A percentile compares a stretch with the other conserved stretches of the same genome.
Evolutionary conservation across 1,140 invertebrate species (phyloP).

Genomic region (Drosophila pachea): DNA sequence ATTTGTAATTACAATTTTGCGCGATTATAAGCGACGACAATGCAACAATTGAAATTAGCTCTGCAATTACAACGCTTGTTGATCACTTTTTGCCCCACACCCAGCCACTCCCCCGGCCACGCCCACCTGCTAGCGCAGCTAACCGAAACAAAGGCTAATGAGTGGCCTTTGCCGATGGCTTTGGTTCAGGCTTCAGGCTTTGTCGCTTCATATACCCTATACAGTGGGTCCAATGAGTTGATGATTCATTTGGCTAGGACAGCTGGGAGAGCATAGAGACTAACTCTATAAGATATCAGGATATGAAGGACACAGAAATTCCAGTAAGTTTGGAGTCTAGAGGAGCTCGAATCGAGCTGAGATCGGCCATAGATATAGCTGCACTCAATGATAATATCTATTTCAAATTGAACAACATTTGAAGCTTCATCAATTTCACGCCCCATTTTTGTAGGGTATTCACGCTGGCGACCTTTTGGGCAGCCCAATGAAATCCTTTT

Average conservation of each 20-base stretch:
- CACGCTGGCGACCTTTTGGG: background rate
- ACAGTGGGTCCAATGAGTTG: no score
- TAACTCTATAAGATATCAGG: no score
- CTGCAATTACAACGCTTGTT: slow-evolving; percentile 67
- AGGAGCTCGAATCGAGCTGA: no score
- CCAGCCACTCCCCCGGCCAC: slow-evolving; percentile 24
- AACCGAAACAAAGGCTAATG: slow-evolving; percentile 65
- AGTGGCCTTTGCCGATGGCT: slow-evolving; percentile 38
- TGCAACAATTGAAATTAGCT: slow-evolving; percentile 75
- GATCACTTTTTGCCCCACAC: slow-evolving; percentile 49
- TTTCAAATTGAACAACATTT: no score
- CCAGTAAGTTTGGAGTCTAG: no score
- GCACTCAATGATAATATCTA: no score
- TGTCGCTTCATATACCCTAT: slow-evolving; percentile 25
- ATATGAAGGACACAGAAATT: no score
- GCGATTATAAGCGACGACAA: slow-evolving; percentile 62
- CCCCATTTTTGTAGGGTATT: slow-evolving; percentile 14
- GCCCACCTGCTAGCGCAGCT: background rate
- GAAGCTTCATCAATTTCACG: no score
- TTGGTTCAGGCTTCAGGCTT: slow-evolving; percentile 6
- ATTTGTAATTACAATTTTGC: slow-evolving; percentile 78
- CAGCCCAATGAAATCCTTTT: background rate
- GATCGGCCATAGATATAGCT: no score
- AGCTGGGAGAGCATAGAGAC: no score
- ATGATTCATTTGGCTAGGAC: background rate